Evolutionary conservation across 2,797 vertebrate species (phyloP), one percentile per base, ranked within the genome.

Genomic region (Sebastiscus tertius): DNA sequence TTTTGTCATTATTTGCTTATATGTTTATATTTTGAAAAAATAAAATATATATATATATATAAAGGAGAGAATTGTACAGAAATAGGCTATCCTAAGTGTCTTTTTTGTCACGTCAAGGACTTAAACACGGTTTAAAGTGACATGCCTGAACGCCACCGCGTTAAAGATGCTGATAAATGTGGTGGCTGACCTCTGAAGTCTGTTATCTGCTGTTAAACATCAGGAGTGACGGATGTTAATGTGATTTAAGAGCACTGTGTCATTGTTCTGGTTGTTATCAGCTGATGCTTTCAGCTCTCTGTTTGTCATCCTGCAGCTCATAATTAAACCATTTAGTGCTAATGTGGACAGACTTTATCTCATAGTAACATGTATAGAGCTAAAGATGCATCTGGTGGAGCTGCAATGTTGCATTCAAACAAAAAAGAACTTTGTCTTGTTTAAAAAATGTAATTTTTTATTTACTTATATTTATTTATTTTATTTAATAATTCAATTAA

Each of bases 181-280:
- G 13, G 16, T 11, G 18, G 1, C 34, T 54, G 73, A 72, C 16
- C 68, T 5, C 34, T 49, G 66, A 61, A 26, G 76, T 27, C 33
- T 58, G 55, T 62, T 76, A 72, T 76, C 82, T 62, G 77, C 81
- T 56, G 60, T 46, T 10, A 39, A 75, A 29, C 66, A 49, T 71
- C 76, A 24, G 26, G 7, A 26, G n/a, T 66, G 27, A 56, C 11
- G 13, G 61, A 22, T 42, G 73, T 68, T 72, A 77, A 80, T 42
- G 64, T 60, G 52, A 60, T 68, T 33, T n/a, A 27, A 63, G 29
- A 72, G 72, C 66, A 31, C 52, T 13, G 27, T 3, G 6, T 70
- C 31, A 9, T 70, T 74, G 64, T 70, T 67, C 56, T 13, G 6
- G 1, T 31, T 66, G 10, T 80, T 81, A 77, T 84, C 77, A 16